Evolutionary conservation across 2,888 invertebrate species (phyloP).

Genomic region (Scaptodrosophila latifasciaeformis): DNA sequence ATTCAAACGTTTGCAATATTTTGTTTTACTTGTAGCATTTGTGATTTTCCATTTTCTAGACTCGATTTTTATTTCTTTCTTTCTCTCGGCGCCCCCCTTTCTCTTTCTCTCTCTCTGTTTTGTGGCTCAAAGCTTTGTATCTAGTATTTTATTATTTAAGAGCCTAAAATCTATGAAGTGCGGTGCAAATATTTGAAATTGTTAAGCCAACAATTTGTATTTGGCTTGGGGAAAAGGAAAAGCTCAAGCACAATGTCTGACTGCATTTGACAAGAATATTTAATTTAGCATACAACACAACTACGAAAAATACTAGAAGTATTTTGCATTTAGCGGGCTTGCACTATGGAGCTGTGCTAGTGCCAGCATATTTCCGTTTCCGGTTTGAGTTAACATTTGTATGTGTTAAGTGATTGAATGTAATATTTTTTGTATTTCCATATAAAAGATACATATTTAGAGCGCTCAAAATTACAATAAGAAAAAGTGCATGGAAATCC

Average conservation of each 20-base stretch:
- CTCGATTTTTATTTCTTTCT: no score
- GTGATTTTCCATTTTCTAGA: conserved; percentile 2
- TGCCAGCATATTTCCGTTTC: conserved; percentile 6
- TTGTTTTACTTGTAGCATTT: conserved; percentile 13
- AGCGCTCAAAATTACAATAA: no score
- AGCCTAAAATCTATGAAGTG: conserved; percentile 66
- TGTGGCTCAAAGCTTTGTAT: neutral
- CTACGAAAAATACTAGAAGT: no score
- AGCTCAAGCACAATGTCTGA: conserved; percentile 33
- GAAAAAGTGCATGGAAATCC: no score
- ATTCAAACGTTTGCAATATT: no score
- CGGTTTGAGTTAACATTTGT: conserved; percentile 8
- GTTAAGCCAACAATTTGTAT: conserved; percentile 47
- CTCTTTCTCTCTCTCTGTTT: neutral
- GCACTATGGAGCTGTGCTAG: no score
- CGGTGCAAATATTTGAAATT: conserved; percentile 64
- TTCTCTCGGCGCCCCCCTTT: no score
- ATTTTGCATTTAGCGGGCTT: no score
- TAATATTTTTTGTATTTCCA: no score
- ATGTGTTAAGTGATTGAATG: no score
- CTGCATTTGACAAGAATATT: conserved; percentile 64
- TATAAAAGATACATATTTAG: no score
- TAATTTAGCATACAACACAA: conserved; percentile 60
- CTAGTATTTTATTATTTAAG: conserved; percentile 63
- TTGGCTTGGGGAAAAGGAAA: neutral